Evolutionary conservation across 2,797 vertebrate genomes (phyloP).

Genomic region (Mus minutoides): DNA sequence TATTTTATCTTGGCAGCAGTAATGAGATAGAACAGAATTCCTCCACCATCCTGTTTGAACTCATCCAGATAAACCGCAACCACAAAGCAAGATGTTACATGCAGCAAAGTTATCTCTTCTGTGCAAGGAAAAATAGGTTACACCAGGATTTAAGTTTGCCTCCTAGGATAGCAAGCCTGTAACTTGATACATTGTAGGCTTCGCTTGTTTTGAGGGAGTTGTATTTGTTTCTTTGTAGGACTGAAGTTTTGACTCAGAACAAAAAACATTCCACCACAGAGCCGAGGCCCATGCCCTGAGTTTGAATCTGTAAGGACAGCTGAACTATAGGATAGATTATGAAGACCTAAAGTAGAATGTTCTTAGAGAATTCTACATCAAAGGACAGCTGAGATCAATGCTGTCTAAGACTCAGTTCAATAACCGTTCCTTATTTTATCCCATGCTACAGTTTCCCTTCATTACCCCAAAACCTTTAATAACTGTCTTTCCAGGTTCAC

Average conservation of each 20-base stretch:
- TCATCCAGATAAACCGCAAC: not conserved
- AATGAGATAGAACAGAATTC: not conserved
- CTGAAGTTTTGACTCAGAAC: not conserved
- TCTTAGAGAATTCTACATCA: not conserved
- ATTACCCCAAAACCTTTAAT: not conserved
- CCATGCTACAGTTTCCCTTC: not conserved
- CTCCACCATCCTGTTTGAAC: not conserved
- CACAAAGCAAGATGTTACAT: fast-evolving
- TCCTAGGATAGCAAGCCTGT: not conserved
- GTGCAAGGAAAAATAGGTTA: not conserved
- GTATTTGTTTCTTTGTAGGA: not conserved
- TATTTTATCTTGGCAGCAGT: not conserved
- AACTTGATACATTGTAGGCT: not conserved
- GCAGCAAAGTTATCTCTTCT: not conserved
- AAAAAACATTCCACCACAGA: not conserved
- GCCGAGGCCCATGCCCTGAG: not conserved
- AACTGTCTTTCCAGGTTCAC: not conserved
- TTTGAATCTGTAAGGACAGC: not conserved
- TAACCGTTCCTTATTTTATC: not conserved
- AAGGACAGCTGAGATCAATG: not conserved
- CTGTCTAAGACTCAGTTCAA: not conserved
- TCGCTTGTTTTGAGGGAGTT: not conserved
- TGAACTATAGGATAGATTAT: not conserved
- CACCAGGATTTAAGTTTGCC: not conserved
- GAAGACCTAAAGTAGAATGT: not conserved